Base-by-base conservation (phyloP, 2,888 invertebrate species). In the Synergus gifuensis region DNA sequence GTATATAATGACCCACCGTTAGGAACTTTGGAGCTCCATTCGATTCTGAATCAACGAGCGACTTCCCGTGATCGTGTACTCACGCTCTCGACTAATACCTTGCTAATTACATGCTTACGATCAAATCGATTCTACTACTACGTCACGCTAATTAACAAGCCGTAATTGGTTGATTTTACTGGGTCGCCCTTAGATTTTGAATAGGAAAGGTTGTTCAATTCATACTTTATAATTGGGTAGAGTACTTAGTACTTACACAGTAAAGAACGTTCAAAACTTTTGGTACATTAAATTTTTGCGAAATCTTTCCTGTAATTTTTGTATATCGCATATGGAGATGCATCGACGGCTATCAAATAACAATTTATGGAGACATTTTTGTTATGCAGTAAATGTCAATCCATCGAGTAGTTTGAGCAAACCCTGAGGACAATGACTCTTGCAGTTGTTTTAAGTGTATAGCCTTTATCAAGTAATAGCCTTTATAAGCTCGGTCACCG, bases 131-230 rank as follows among this genome's bases (percentile, higher is more conserved):
- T 79, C 62, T 78, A 76, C 49, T 76, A 82, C 60, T 77, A 82
- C 79, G 81, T 81, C 80, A 82, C 82, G 80, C 82, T 82, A 80
- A 82, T 87, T 88, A 89, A 89, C 88, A 87, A 88, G 86, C 87
- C 79, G 85, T 88, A 88, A 89, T 89, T 89, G 87, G 83, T 85
- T 82, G 82, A 78, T 18, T 28, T 62, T 28, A 28, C 62, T 18
- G 9, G 9, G 9, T 18, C 9, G 54, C 16, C 1, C 42, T 44
- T 7, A 49, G 1, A 16, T 49, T 14, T 16, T 16, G 0, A 12
- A 46, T 8, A 8, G 42, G 42, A 42, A 8, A 42, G 8, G 7
- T 42, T 42, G 7, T 42, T 4, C 42, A 42, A 8, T 8, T 28
- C 22, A 28, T 28, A 42, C 8, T 42, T 42, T 42, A 7, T 42